Evolutionary conservation across 1,140 invertebrate species (phyloP).

Genomic region (Mya arenaria): DNA sequence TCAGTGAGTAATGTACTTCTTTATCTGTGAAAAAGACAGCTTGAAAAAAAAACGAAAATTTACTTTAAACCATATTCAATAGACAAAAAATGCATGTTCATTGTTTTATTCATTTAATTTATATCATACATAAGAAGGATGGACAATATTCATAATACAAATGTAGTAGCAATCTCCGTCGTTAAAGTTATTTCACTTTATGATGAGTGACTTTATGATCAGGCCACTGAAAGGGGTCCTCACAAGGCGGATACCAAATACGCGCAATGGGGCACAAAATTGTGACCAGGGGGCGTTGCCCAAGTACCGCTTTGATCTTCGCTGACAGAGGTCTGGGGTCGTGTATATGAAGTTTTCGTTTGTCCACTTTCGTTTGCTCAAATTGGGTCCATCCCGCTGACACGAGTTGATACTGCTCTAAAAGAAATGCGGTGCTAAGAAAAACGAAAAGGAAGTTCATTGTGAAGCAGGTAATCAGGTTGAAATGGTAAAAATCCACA

Average conservation of each 20-base stretch:
- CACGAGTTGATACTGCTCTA: slow-evolving; percentile 5
- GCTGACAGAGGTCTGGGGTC: slow-evolving; percentile 1
- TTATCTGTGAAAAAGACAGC: no score
- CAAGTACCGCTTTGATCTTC: slow-evolving; percentile 35
- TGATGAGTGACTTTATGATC: slow-evolving; percentile 23
- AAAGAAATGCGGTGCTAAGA: slow-evolving; percentile 25
- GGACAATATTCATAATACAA: no score
- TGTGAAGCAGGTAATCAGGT: neutral
- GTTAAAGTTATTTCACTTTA: neutral
- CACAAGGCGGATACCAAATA: neutral
- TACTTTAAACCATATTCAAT: no score
- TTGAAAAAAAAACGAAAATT: no score
- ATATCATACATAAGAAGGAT: no score
- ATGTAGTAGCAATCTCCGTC: no score
- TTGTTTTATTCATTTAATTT: no score
- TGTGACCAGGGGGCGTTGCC: neutral
- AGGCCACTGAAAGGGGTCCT: slow-evolving; percentile 40
- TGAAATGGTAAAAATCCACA: neutral
- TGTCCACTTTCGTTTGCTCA: slow-evolving; percentile 17
- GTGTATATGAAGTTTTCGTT: neutral
- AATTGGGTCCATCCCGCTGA: slow-evolving; percentile 22
- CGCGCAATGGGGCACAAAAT: slow-evolving; percentile 14
- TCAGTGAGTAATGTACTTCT: no score
- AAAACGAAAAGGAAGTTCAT: slow-evolving; percentile 27
- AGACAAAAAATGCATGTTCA: no score